Conservation (phyloP, 2,797 vertebrate genomes). For the Tangara arthus region DNA sequence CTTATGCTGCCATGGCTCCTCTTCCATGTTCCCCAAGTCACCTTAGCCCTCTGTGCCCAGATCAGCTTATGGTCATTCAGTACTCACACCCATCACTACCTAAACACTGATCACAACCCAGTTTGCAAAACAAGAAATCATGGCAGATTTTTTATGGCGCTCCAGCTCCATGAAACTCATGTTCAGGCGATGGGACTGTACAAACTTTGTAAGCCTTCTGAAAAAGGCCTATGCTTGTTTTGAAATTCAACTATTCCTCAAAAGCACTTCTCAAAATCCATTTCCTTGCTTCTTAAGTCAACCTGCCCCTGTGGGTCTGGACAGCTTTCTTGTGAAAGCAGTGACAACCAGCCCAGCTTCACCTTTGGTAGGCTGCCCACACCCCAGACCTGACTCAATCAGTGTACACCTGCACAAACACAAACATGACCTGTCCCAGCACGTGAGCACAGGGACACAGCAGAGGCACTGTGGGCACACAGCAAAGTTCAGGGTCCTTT, state of each 20-base stretch:
- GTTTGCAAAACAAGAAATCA: not conserved
- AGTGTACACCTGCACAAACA: accelerated
- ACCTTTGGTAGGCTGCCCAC: accelerated
- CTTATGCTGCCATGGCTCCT: not conserved
- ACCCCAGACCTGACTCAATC: accelerated
- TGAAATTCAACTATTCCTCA: not conserved
- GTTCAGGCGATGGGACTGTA: not conserved
- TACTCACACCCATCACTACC: not conserved
- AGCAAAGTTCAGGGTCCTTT: not conserved
- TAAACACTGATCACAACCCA: not conserved
- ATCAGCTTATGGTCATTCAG: not conserved
- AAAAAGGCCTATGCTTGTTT: accelerated
- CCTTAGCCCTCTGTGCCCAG: not conserved
- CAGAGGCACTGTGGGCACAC: accelerated
- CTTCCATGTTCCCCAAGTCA: not conserved
- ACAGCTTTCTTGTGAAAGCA: not conserved
- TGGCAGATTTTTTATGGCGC: not conserved
- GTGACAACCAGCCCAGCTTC: not conserved
- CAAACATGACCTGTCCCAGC: not conserved
- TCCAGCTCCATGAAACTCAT: not conserved
- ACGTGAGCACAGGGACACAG: not conserved
- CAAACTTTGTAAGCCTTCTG: not conserved
- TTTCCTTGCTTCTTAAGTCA: not conserved
- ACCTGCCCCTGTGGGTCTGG: not conserved
- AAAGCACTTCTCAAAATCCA: not conserved